A percentile compares a stretch with the other conserved stretches of the same genome.
Conservation (phyloP, 2,888 invertebrate species). For the Yponomeuta plumbellus region DNA sequence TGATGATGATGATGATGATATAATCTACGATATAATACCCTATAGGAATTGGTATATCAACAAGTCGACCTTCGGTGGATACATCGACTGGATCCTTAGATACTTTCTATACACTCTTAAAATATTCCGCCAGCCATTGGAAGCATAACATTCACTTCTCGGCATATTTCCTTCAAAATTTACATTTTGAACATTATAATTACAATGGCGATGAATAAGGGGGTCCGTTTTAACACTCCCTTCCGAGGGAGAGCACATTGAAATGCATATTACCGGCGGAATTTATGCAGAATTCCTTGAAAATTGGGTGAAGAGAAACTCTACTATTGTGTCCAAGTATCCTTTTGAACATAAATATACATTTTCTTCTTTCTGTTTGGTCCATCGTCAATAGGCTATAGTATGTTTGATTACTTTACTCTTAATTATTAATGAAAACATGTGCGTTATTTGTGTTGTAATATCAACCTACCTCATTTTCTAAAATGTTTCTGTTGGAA, state of each 20-base stretch:
- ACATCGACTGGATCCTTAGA: background rate
- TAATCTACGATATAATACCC: too few species aligned
- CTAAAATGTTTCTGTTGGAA: too few species aligned
- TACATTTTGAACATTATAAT: conserved; percentile 45
- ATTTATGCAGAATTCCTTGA: conserved; percentile 33
- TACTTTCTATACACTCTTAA: background rate
- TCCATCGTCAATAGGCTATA: too few species aligned
- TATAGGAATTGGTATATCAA: too few species aligned
- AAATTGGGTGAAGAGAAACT: conserved; percentile 25
- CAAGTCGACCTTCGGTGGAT: too few species aligned
- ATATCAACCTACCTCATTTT: too few species aligned
- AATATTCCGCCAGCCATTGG: background rate
- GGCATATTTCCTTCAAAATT: conserved; percentile 36
- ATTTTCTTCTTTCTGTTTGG: background rate
- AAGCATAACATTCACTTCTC: conserved; percentile 16
- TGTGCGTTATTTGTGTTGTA: too few species aligned
- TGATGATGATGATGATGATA: too few species aligned
- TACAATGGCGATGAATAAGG: conserved; percentile 35
- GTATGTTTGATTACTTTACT: background rate
- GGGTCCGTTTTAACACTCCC: conserved; percentile 32
- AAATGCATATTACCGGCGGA: conserved; percentile 38
- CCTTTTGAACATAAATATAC: background rate
- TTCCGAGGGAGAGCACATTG: conserved; percentile 32
- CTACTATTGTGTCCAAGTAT: background rate
- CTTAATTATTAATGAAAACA: background rate